Evolutionary conservation across 2,888 invertebrate genomes (phyloP).

Genomic region (Tinea trinotella): DNA sequence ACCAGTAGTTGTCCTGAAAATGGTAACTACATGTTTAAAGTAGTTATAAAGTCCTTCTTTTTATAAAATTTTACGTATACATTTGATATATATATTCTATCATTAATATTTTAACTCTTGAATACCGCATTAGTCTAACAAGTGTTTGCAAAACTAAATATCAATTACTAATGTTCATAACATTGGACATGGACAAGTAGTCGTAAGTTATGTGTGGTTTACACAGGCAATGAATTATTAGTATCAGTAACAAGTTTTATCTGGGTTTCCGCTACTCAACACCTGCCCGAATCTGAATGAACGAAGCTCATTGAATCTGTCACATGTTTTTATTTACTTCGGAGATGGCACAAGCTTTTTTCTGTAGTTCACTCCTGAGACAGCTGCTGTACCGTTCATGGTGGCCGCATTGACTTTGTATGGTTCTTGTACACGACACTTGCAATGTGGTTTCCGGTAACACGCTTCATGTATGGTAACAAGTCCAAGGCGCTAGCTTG

Average conservation of each 20-base stretch:
- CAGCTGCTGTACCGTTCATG: slow-evolving; percentile 15
- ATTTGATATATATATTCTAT: too few species aligned
- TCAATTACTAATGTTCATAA: too few species aligned
- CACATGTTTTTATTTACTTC: slow-evolving; percentile 16
- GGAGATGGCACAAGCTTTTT: background rate
- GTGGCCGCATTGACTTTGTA: slow-evolving; percentile 17
- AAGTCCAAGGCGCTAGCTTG: background rate
- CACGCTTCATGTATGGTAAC: background rate
- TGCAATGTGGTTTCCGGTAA: slow-evolving; percentile 15
- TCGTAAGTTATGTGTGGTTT: too few species aligned
- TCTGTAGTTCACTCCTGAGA: slow-evolving; percentile 10
- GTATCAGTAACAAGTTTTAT: background rate
- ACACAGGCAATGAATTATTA: background rate
- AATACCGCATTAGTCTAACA: too few species aligned
- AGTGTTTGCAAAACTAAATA: too few species aligned
- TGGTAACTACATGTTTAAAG: background rate
- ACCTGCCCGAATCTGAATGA: background rate
- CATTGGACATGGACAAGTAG: too few species aligned
- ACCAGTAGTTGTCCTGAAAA: slow-evolving; percentile 17
- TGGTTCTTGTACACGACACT: slow-evolving; percentile 17
- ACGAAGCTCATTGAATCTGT: slow-evolving; percentile 8
- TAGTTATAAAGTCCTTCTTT: background rate
- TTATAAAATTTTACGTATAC: background rate
- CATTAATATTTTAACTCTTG: too few species aligned
- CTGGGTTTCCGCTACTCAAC: background rate